Conservation (phyloP, 2,797 vertebrate genomes). For the Myoxocephalus aenaeus region DNA sequence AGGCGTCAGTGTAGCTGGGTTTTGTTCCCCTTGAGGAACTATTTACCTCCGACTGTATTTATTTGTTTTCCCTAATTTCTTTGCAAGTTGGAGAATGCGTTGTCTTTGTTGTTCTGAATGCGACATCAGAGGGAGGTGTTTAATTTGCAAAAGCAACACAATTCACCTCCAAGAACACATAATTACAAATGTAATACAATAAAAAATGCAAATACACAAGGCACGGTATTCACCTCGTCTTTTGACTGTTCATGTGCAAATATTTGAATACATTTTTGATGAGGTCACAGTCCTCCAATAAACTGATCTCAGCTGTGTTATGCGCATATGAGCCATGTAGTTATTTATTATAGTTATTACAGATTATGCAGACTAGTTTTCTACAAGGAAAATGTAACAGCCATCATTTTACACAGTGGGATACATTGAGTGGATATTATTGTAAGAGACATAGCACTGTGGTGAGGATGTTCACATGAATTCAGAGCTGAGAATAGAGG, state of each 20-base stretch:
- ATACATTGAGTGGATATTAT: conserved; percentile 32
- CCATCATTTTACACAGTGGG: background rate
- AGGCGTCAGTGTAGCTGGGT: conserved; percentile 1
- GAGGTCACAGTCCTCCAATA: no score
- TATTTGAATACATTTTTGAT: background rate
- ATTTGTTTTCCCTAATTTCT: conserved; percentile 36
- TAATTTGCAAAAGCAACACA: background rate
- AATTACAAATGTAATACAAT: conserved; percentile 3
- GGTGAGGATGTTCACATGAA: conserved; percentile 29
- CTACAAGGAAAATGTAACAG: background rate
- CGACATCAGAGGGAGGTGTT: conserved; percentile 17
- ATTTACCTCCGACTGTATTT: conserved; percentile 27
- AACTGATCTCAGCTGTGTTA: background rate
- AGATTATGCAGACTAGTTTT: conserved; percentile 6
- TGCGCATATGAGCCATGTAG: background rate
- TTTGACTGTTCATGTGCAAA: background rate
- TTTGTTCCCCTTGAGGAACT: conserved; percentile 40
- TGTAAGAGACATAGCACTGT: conserved; percentile 5
- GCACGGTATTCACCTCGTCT: background rate
- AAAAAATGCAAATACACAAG: background rate
- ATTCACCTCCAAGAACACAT: conserved; percentile 1
- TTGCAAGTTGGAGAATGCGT: conserved; percentile 19
- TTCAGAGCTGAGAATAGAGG: conserved; percentile 37
- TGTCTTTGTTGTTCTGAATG: conserved; percentile 34
- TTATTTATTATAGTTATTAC: background rate